Base-by-base conservation (phyloP, 2,888 invertebrate species). In the Pachydiplax longipennis region DNA sequence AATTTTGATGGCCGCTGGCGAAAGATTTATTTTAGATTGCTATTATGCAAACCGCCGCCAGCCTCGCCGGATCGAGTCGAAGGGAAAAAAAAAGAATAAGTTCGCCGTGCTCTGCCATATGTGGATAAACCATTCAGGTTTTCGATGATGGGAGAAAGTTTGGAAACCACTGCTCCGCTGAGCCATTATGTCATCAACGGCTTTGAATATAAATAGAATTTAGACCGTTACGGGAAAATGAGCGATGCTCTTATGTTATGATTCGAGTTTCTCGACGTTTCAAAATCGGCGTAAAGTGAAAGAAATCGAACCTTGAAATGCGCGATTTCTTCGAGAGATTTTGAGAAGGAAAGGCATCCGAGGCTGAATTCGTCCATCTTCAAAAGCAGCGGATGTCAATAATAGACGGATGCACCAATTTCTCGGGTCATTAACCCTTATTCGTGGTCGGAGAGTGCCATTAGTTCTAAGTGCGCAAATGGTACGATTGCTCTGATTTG, bases 71-170 rank as follows among this genome's bases (percentile, higher is more conserved):
- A 81, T n/a, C 25, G 25, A 44, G 81, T n/a, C 6, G 6, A 35
- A 35, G 13, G 3, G 22, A 44, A 18, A 44, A 44, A 44, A 44
- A 6, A 44, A 8, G 44, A 40, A 53, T 58, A 40, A 65, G 22
- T 37, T 37, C n/a, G 35, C 58, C 58, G 58, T 3, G 44, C 44
- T 31, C n/a, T 31, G 73, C 73, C 73, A 73, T 73, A 73, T 73
- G 73, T 12, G 61, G 87, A 87, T 83, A 58, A 83, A 83, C 87
- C 61, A 61, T 65, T 87, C 87, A 53, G 87, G 87, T 87, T 87
- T 87, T 65, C 65, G 87, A 31, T n/a, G 82, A 82, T 48, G 83
- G 58, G 83, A 58, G 83, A 65, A 73, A 87, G 87, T 87, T 83
- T 35, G 83, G 83, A 35, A 61, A 87, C 18, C 58, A 35, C 58